Percentiles rank a stretch among this genome's conserved stretches.
These are phyloP conservation scores for Myrmecobius fasciatus DNA, from an alignment of 2,113 vertebrate species.

Conservation along the genomic window DNA sequence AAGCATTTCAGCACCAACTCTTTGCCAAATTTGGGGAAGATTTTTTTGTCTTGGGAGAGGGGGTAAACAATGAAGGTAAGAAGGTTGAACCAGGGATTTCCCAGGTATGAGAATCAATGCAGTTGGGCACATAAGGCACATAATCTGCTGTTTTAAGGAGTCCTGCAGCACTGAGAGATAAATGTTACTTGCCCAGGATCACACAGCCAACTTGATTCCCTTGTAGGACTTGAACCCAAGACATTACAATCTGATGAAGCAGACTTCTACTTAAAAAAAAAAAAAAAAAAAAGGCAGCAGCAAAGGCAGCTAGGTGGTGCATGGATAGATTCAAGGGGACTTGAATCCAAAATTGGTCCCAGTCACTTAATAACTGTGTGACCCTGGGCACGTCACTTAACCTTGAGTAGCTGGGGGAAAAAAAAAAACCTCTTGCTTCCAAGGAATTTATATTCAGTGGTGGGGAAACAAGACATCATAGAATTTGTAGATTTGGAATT, in stretches of 20 bases:
- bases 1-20: not conserved
- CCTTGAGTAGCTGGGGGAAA: no score
- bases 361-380: no score
- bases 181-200: not conserved
- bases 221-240: not conserved
- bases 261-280: not conserved
- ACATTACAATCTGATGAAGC: not conserved
- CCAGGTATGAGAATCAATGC: not conserved
- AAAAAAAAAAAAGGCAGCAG: not conserved
- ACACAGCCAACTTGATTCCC: not conserved
- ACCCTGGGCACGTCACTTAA: no score
- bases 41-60: not conserved
- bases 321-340: no score
- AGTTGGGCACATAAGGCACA: not conserved
- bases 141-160: not conserved
- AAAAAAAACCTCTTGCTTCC: not conserved
- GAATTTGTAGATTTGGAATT: no score
- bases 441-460: not conserved
- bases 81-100: not conserved
- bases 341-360: no score
- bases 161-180: not conserved
- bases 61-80: no score
- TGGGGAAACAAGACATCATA: not conserved
- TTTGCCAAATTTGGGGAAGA: not conserved
- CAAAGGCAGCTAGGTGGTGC: no score